A percentile compares a stretch with the other conserved stretches of the same genome.
Conservation (phyloP, 2,113 vertebrate genomes). For the Hoplias malabaricus region DNA sequence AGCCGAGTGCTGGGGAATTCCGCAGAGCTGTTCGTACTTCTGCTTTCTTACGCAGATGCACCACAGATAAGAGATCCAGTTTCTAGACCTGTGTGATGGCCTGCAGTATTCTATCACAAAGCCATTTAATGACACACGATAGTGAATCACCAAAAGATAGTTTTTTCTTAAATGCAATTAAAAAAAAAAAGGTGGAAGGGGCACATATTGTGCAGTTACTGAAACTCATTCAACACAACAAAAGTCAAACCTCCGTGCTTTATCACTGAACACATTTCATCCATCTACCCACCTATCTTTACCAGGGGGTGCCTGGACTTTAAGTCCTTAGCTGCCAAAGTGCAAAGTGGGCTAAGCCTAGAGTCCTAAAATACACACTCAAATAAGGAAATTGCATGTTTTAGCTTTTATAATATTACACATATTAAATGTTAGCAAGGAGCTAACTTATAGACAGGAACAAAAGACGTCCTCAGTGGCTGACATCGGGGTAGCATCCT, state of each 20-base stretch:
- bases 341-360: too few relatives aligned
- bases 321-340: too few relatives aligned
- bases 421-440: too few relatives aligned
- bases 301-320: too few relatives aligned
- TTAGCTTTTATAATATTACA: too few relatives aligned
- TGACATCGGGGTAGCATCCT: too few relatives aligned
- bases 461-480: too few relatives aligned
- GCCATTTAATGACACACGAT: neutral
- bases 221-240: neutral
- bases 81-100: constrained; percentile 31
- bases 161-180: neutral
- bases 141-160: constrained; percentile 18
- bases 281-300: too few relatives aligned
- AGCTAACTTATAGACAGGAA: too few relatives aligned
- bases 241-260: neutral
- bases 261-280: too few relatives aligned
- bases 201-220: neutral
- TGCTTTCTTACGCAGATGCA: constrained; percentile 64
- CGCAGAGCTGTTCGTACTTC: constrained; percentile 74
- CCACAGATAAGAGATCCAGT: constrained; percentile 37
- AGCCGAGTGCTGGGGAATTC: constrained; percentile 69
- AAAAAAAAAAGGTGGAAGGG: neutral
- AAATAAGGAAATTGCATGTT: too few relatives aligned
- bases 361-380: neutral
- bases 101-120: neutral